phyloP scores from a whole-genome alignment of 2,113 vertebrate genomes.

The Chiloscyllium plagiosum region DNA sequence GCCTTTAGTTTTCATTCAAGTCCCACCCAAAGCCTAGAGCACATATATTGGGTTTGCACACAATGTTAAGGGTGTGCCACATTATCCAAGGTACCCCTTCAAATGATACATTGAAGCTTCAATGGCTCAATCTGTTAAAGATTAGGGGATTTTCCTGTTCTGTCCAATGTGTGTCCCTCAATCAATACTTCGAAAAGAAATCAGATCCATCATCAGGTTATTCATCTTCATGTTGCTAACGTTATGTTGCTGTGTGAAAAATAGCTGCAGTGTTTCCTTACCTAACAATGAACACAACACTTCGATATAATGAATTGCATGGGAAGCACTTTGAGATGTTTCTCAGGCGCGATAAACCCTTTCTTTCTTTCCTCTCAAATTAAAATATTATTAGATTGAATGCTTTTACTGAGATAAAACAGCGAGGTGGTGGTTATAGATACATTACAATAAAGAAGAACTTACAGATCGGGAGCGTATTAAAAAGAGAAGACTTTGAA shows the following conservation, averaged over 20 bases:
- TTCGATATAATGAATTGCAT: neutral
- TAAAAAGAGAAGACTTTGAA: neutral
- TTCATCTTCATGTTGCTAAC: neutral
- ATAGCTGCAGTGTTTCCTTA: neutral
- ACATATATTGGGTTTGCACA: neutral
- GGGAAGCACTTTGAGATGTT: neutral
- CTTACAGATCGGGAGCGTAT: neutral
- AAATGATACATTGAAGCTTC: neutral
- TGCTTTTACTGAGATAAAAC: neutral
- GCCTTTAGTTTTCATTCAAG: neutral
- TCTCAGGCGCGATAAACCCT: neutral
- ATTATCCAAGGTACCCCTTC: neutral
- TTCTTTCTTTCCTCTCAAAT: neutral
- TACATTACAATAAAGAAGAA: neutral
- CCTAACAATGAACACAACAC: too few species aligned
- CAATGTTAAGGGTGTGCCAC: neutral
- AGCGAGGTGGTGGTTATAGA: neutral
- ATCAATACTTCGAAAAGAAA: neutral
- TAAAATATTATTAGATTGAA: slow-evolving; percentile 19
- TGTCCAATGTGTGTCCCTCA: neutral
- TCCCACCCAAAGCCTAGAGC: neutral
- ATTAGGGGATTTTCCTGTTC: neutral
- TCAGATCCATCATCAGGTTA: neutral
- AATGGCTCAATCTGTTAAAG: neutral
- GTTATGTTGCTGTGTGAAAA: neutral